Evolutionary conservation across 2,113 vertebrate genomes (phyloP), one percentile per base, ranked within the genome.

Genomic region (Tamias sibiricus): DNA sequence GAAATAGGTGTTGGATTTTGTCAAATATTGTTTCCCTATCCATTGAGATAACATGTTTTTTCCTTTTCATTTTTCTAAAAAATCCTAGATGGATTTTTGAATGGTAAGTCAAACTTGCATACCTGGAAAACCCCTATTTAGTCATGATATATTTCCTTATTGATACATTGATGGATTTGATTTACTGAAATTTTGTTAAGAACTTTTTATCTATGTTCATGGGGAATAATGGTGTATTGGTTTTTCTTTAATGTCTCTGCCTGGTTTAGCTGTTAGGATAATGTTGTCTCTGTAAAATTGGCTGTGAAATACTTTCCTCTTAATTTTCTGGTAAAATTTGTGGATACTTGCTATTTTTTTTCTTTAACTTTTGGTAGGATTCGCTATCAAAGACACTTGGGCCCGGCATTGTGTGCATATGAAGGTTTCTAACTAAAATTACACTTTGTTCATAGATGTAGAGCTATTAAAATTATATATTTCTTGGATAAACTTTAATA

Each of bases 1-100:
- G 11, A 69, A 85, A 40, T 79, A 47, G 40, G 32, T 95, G 17
- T 40, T 96, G 14, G 66, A 76, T 83, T 94, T 94, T 88, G n/a
- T 87, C 49, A 84, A 83, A 35, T 47, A 24, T 40, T 32, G 79
- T 62, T 44, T 71, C 20, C 42, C 11, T 62, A 10, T 87, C 30
- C 89, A 19, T 62, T 93, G 77, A 92, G 35, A 84, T 91, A 20
- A 40, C 44, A 66, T 49, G 37, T n/a, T 14, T 30, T 86, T 85
- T 54, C 24, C 47, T 4, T 52, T 81, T 57, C 14, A 52, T 76
- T 52, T 76, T 52, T 89, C 16, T 35, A 68, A 49, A 52, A 52
- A 52, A 62, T 62, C n/a, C 28, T 74, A 80, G 32, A 52, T 64
- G 72, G 77, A 83, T 66, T 76, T 96, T 82, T 87, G 4, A 77